A percentile compares a stretch with the other conserved stretches of the same genome.
Conservation (phyloP, 2,797 vertebrate species). For the Acipenser ruthenus region DNA sequence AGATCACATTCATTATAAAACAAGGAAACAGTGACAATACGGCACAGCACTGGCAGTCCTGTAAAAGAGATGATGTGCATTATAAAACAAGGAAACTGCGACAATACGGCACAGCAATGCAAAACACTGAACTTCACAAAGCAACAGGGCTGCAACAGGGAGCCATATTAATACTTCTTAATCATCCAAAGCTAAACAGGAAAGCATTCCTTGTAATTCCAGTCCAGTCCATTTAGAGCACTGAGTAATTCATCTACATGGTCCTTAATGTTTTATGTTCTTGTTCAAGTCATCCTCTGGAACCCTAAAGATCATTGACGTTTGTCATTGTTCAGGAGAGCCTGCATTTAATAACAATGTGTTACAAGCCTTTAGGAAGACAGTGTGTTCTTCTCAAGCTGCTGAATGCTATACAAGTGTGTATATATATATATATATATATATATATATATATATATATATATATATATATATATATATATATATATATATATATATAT, state of each 20-base stretch:
- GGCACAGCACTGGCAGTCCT: too few relatives aligned
- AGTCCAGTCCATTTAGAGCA: slow-evolving; percentile 44
- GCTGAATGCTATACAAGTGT: not conserved
- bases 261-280: slow-evolving; percentile 55
- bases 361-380: not conserved
- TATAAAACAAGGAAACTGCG: not conserved
- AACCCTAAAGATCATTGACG: slow-evolving; percentile 44
- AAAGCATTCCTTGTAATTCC: slow-evolving; percentile 49
- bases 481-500: too few relatives aligned
- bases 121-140: not conserved
- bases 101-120: not conserved
- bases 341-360: not conserved
- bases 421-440: not conserved
- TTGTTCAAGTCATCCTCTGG: slow-evolving; percentile 52
- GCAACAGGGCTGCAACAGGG: slow-evolving; percentile 7
- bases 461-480: too few relatives aligned
- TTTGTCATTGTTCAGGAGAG: slow-evolving; percentile 37
- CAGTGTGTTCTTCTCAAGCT: not conserved
- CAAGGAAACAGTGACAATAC: not conserved
- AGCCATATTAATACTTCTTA: slow-evolving; percentile 42
- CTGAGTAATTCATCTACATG: slow-evolving; percentile 49
- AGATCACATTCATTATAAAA: too few relatives aligned
- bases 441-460: too few relatives aligned
- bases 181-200: slow-evolving; percentile 53
- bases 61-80: too few relatives aligned